These are phyloP conservation scores for Coregonus sp. DNA, from an alignment of 2,797 vertebrate genomes.

Conservation along the genomic window DNA sequence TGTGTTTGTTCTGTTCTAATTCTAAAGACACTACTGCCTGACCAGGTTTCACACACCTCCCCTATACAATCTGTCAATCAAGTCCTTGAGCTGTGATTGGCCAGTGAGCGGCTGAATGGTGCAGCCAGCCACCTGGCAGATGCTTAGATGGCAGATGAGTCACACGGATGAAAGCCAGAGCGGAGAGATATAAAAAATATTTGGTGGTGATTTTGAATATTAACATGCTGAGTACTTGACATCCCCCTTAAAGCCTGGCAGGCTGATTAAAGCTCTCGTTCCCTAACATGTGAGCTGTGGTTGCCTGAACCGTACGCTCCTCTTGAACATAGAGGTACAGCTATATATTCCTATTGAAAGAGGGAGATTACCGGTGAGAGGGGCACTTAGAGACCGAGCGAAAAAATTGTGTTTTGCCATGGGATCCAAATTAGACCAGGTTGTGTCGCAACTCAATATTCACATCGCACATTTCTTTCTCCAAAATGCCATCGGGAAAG, in stretches of 20 bases:
- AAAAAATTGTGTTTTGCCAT: too few species aligned
- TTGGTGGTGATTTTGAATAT: neutral
- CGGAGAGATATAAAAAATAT: neutral
- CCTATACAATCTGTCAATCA: conserved; percentile 18
- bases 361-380: too few species aligned
- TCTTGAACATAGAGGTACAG: neutral
- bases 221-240: neutral
- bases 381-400: too few species aligned
- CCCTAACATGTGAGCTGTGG: neutral
- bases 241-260: too few species aligned
- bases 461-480: too few species aligned
- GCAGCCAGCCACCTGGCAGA: neutral
- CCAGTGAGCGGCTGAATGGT: neutral
- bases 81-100: conserved; percentile 11
- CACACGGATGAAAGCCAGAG: neutral
- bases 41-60: neutral
- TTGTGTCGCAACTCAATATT: too few species aligned
- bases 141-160: neutral
- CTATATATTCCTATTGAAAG: too few species aligned
- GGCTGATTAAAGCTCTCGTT: neutral
- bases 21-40: neutral
- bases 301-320: neutral
- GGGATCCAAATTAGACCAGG: too few species aligned
- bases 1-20: neutral
- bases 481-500: too few species aligned